Evolutionary conservation across 2,113 vertebrate species (phyloP).

Genomic region (Vanacampus margaritifer): DNA sequence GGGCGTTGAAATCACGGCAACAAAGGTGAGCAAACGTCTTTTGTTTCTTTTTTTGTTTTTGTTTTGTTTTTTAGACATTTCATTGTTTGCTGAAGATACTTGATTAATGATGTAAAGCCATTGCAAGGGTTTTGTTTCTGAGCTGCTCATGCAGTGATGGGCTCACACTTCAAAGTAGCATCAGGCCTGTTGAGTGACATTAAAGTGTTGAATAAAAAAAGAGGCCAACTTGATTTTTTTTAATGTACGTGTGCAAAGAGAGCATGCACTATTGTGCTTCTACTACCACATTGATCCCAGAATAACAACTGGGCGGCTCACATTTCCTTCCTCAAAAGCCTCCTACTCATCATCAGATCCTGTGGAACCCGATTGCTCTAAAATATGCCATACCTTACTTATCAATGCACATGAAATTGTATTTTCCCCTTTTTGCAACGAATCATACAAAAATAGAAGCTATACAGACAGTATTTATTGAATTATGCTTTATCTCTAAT

Average conservation of each 20-base stretch:
- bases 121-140: background rate
- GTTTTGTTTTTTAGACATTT: background rate
- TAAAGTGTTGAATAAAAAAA: background rate
- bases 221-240: background rate
- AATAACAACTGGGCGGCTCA: constrained; percentile 30
- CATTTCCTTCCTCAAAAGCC: constrained; percentile 27
- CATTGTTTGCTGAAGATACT: background rate
- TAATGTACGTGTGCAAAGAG: background rate
- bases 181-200: background rate
- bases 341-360: constrained; percentile 20
- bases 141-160: background rate
- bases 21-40: constrained; percentile 34
- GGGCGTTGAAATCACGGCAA: background rate
- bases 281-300: constrained; percentile 20
- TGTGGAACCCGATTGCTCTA: background rate
- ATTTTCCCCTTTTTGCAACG: background rate
- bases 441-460: background rate
- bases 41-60: background rate
- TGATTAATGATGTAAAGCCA: too few species aligned
- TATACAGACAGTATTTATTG: background rate
- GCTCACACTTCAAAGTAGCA: background rate
- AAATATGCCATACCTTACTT: background rate
- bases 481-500: too few species aligned
- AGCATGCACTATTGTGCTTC: constrained; percentile 6
- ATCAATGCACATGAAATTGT: background rate